These are phyloP conservation scores for Polylopha cassiicola DNA, from an alignment of 2,888 invertebrate genomes.

Conservation along the genomic window DNA sequence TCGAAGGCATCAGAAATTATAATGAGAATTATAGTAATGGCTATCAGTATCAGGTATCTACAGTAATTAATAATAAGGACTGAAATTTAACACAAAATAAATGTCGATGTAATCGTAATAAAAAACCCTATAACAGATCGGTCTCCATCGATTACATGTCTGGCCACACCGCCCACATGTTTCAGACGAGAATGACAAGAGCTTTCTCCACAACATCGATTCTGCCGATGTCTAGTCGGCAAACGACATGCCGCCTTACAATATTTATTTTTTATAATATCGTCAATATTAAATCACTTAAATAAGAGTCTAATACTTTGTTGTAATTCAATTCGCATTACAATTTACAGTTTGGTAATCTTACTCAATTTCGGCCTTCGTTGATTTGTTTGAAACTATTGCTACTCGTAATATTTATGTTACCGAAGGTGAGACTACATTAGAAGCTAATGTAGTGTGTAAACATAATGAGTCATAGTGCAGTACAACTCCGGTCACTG, in stretches of 20 bases:
- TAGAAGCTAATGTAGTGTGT: constrained; percentile 28
- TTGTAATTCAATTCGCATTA: too few relatives aligned
- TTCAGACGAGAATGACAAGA: constrained; percentile 10
- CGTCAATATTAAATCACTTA: too few relatives aligned
- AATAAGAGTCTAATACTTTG: too few relatives aligned
- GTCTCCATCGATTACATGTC: constrained; percentile 16
- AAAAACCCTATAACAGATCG: constrained; percentile 8
- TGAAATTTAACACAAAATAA: too few relatives aligned
- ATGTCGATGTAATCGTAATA: constrained; percentile 8
- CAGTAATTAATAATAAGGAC: too few relatives aligned
- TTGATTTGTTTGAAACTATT: neutral
- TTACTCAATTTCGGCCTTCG: too few relatives aligned
- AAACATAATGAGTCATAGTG: constrained; percentile 50
- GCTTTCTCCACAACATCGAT: constrained; percentile 9
- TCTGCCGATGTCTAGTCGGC: constrained; percentile 1
- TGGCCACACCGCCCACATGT: constrained; percentile 13
- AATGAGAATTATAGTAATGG: too few relatives aligned
- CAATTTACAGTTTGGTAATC: too few relatives aligned
- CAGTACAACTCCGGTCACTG: constrained; percentile 45
- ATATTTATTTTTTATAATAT: too few relatives aligned
- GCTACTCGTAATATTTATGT: neutral
- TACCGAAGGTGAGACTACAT: constrained; percentile 23
- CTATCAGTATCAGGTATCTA: too few relatives aligned
- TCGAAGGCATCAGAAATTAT: too few relatives aligned
- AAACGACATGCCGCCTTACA: neutral